Conservation (phyloP, 2,888 invertebrate genomes). For the Trichopria drosophilae region DNA sequence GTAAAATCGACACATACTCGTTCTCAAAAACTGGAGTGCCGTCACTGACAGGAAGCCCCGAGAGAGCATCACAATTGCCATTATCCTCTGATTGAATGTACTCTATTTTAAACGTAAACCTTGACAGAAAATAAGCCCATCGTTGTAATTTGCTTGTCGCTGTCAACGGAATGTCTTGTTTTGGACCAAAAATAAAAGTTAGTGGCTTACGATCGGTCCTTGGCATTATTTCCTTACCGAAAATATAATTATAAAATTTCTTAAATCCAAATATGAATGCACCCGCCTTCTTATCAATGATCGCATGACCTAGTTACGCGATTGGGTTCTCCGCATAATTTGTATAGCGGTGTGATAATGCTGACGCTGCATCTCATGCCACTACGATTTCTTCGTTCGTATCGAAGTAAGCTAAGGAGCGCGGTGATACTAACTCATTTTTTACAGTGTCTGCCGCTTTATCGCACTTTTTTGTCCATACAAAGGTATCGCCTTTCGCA, state of each 20-base stretch:
- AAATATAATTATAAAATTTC: constrained; percentile 26
- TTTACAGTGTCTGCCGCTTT: no score
- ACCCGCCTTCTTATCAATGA: constrained; percentile 32
- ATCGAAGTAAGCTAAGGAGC: no score
- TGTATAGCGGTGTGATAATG: no score
- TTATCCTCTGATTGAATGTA: constrained; percentile 16
- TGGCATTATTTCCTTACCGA: constrained; percentile 35
- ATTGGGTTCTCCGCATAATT: no score
- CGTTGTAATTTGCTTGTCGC: constrained; percentile 39
- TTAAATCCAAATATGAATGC: constrained; percentile 11
- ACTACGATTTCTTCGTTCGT: no score
- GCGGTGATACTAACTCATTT: no score
- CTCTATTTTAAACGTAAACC: constrained; percentile 18
- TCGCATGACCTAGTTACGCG: constrained; percentile 26
- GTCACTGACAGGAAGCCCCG: constrained; percentile 19
- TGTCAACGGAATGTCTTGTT: constrained; percentile 33
- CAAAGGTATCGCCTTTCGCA: no score
- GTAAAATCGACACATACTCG: constrained; percentile 34
- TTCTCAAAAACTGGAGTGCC: constrained; percentile 28
- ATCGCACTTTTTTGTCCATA: no score
- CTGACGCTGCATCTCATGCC: no score
- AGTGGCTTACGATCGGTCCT: constrained; percentile 51
- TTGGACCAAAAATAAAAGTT: constrained; percentile 39
- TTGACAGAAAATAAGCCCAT: constrained; percentile 37
- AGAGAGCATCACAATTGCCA: constrained; percentile 21